Base-by-base conservation (phyloP, 2,888 invertebrate genomes). In the Drosophila tripunctata region DNA sequence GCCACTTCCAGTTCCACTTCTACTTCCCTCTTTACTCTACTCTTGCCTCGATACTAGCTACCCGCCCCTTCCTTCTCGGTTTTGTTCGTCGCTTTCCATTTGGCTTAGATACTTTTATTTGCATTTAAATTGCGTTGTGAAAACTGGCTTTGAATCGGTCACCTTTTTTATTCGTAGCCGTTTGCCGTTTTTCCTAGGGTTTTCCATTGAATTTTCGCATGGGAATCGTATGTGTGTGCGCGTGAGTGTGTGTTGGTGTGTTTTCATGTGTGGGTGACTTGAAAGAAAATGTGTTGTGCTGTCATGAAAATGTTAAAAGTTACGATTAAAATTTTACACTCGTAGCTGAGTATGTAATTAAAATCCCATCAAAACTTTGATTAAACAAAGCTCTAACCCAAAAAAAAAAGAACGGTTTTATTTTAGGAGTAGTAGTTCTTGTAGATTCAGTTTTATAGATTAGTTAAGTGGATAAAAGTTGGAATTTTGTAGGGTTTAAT, bases 61-160 rank as follows among this genome's bases (percentile, higher is more conserved):
- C 44, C 57, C 48, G 45, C 65, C 65, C 24, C 22, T 12, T 30
- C 52, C 2, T 14, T 17, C 27, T 14, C 24, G 14, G 14, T n/a
- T 17, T 12, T 33, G 19, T 19, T 43, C 56, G 17, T 51, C 55
- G 71, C 67, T 73, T 68, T 63, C 60, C 75, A 75, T 61, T 66
- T 75, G 55, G 54, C 48, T 80, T 66, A 57, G 87, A 48, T 70
- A 67, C 48, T 69, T 76, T 83, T 66, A 87, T 81, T 87, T 81
- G 87, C 80, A 81, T 81, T 81, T 87, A 81, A 87, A 87, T 81
- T 85, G 67, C 79, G 61, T 74, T 74, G 78, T 73, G 75, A 55
- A 81, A 74, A 57, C 57, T 64, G 48, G 51, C 60, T 57, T 75
- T 43, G 57, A 63, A 57, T 67, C 61, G 63, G 54, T 76, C 60